These are phyloP conservation scores for Daboia siamensis DNA, from an alignment of 2,113 vertebrate genomes.

Conservation along the genomic window DNA sequence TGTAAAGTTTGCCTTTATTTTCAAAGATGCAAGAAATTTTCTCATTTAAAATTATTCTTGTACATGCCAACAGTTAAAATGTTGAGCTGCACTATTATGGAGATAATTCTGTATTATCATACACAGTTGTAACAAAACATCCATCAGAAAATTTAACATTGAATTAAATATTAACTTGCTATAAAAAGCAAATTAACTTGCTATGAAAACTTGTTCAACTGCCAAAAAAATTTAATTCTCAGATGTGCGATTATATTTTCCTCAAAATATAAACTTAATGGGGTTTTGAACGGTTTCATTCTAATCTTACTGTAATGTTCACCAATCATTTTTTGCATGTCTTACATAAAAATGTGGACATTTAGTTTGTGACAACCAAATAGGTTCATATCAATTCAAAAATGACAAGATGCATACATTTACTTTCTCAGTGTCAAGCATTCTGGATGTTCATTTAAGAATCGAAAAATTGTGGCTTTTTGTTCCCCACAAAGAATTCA, in stretches of 20 bases:
- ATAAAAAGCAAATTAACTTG: not conserved
- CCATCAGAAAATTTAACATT: not conserved
- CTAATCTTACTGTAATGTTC: not conserved
- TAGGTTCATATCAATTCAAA: not conserved
- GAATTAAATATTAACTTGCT: not conserved
- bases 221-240: not conserved
- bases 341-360: not conserved
- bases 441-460: not conserved
- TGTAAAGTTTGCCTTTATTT: not conserved
- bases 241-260: not conserved
- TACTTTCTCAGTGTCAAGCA: not conserved
- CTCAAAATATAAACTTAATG: not conserved
- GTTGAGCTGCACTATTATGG: not conserved
- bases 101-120: not conserved
- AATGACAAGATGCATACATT: not conserved
- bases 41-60: not conserved
- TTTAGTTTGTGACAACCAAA: not conserved
- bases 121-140: not conserved
- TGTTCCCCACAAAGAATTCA: not conserved
- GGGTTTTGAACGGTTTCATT: not conserved
- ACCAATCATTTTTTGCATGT: not conserved
- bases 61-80: not conserved
- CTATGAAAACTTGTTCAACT: not conserved
- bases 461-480: not conserved
- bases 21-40: not conserved